A percentile compares a stretch with the other conserved stretches of the same genome.
Conservation (phyloP, 2,888 invertebrate genomes). For the Chelonus formosanus region DNA sequence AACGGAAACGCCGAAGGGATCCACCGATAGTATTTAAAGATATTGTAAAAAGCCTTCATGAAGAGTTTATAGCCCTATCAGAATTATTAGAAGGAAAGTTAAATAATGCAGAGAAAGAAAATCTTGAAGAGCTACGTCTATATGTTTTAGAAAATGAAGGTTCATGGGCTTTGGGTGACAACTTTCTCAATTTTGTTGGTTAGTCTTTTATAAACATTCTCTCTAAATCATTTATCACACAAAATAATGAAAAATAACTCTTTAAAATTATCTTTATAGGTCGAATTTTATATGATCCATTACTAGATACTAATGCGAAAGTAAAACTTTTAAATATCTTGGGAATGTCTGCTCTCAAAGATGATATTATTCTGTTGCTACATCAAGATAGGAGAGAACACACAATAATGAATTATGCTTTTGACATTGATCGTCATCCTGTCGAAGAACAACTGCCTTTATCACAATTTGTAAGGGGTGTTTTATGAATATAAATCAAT, state of each 20-base stretch:
- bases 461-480: constrained; percentile 77
- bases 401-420: constrained; percentile 87
- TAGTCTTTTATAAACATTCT: constrained; percentile 42
- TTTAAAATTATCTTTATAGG: constrained; percentile 60
- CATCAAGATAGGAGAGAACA: constrained; percentile 92
- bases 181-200: constrained; percentile 85
- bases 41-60: constrained; percentile 72
- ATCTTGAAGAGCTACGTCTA: constrained; percentile 84
- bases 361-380: constrained; percentile 87
- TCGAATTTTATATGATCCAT: constrained; percentile 72
- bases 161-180: constrained; percentile 91
- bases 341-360: constrained; percentile 81
- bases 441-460: constrained; percentile 81
- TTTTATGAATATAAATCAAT: neutral
- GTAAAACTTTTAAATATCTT: constrained; percentile 76
- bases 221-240: too few relatives aligned
- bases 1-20: constrained; percentile 76
- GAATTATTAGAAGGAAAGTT: constrained; percentile 77
- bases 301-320: constrained; percentile 71
- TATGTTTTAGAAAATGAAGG: constrained; percentile 90
- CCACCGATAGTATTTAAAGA: constrained; percentile 83
- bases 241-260: too few relatives aligned
- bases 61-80: constrained; percentile 78
- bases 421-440: constrained; percentile 79
- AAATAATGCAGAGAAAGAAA: constrained; percentile 77